Evolutionary conservation across 2,113 vertebrate genomes (phyloP).

Genomic region (Agapornis roseicollis): DNA sequence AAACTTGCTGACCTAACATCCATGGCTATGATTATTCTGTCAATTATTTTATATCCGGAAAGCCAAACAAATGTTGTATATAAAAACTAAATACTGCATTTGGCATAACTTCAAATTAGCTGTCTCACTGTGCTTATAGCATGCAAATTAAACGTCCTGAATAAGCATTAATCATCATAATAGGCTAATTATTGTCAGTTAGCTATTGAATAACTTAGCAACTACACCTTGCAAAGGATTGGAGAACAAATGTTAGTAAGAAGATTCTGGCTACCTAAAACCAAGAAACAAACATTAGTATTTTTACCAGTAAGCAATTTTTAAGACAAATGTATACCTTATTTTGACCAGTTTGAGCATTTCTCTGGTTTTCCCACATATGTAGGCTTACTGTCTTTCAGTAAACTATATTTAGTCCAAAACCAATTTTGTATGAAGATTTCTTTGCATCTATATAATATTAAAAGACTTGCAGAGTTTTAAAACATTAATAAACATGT

Average conservation of each 20-base stretch:
- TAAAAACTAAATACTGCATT: slow-evolving; percentile 63
- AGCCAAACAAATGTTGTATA: slow-evolving; percentile 76
- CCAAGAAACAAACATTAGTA: background rate
- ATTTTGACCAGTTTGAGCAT: slow-evolving; percentile 21
- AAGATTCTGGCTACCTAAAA: background rate
- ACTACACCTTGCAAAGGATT: background rate
- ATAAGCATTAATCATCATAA: slow-evolving; percentile 70
- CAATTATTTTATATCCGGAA: slow-evolving; percentile 78
- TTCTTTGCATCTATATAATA: background rate
- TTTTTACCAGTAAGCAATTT: background rate
- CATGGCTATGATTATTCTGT: slow-evolving; percentile 77
- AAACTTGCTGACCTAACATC: slow-evolving; percentile 53
- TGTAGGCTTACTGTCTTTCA: slow-evolving; percentile 22
- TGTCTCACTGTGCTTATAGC: slow-evolving; percentile 5
- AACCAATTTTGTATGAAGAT: slow-evolving; percentile 13
- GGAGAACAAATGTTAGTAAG: background rate
- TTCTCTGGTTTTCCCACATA: slow-evolving; percentile 47
- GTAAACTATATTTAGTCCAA: slow-evolving; percentile 54
- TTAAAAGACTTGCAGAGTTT: slow-evolving; percentile 63
- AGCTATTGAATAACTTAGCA: slow-evolving; percentile 35
- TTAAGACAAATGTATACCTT: background rate
- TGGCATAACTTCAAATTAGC: slow-evolving; percentile 70
- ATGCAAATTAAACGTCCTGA: slow-evolving; percentile 65
- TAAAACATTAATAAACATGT: slow-evolving; percentile 68
- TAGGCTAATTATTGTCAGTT: slow-evolving; percentile 67